These are phyloP conservation scores for Macaria liturata DNA, from an alignment of 2,888 invertebrate species.

Conservation along the genomic window DNA sequence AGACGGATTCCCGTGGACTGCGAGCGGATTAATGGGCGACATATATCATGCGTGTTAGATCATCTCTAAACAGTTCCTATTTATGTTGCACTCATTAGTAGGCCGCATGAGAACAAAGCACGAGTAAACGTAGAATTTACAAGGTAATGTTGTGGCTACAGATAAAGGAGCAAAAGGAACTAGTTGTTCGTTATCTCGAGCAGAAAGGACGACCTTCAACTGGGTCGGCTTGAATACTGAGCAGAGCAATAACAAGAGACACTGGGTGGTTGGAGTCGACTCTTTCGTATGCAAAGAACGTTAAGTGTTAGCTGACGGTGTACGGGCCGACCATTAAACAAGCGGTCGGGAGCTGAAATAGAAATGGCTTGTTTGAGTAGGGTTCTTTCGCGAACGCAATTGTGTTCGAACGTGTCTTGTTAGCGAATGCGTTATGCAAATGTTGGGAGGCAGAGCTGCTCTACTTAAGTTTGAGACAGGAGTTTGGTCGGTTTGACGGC, in stretches of 20 bases:
- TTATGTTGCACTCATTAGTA: constrained; percentile 36
- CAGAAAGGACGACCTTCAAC: constrained; percentile 75
- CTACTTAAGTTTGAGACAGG: constrained; percentile 45
- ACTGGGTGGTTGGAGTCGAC: constrained; percentile 69
- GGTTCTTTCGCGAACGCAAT: constrained; percentile 82
- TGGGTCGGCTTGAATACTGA: constrained; percentile 72
- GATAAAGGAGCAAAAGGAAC: constrained; percentile 54
- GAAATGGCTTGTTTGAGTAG: constrained; percentile 82
- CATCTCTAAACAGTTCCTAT: constrained; percentile 40
- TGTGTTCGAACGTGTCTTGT: constrained; percentile 81
- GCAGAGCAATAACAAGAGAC: constrained; percentile 75
- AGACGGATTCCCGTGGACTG: constrained; percentile 45
- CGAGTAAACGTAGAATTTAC: constrained; percentile 34
- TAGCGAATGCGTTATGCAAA: constrained; percentile 80
- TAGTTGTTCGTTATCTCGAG: constrained; percentile 70
- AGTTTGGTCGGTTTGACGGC: constrained; percentile 29
- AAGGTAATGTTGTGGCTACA: constrained; percentile 35
- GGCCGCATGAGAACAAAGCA: constrained; percentile 27
- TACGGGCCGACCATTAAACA: constrained; percentile 82
- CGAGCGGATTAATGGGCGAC: constrained; percentile 45
- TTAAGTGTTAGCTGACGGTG: constrained; percentile 81
- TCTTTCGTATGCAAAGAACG: constrained; percentile 83
- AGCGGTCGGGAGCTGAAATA: constrained; percentile 78
- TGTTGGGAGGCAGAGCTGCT: constrained; percentile 48
- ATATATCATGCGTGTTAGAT: constrained; percentile 48